Evolutionary conservation across 2,888 invertebrate species (phyloP).

Genomic region (Aporophyla nigra): DNA sequence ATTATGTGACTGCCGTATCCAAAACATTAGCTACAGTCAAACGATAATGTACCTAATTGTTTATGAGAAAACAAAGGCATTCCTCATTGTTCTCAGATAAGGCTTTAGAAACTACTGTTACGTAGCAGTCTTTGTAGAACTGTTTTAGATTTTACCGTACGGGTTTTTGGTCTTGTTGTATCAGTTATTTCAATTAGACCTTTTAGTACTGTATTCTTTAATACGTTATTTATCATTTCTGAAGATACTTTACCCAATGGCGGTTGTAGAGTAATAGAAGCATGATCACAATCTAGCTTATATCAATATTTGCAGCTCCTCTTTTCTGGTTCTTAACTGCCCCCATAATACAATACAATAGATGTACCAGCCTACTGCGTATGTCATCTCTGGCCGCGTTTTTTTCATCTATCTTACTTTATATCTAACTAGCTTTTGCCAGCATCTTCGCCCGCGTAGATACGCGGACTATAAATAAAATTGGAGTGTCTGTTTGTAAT

Average conservation of each 20-base stretch:
- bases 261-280: background rate
- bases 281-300: no score
- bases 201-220: background rate
- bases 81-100: constrained; percentile 30
- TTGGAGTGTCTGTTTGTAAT: no score
- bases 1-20: background rate
- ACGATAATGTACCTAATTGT: background rate
- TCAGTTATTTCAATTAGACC: constrained; percentile 15
- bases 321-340: background rate
- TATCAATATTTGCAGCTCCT: background rate
- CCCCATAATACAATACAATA: no score
- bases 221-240: background rate
- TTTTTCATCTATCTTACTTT: background rate
- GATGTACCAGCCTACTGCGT: background rate
- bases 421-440: no score
- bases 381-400: background rate
- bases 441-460: no score
- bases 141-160: constrained; percentile 27
- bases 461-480: no score
- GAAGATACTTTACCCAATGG: background rate
- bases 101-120: constrained; percentile 18
- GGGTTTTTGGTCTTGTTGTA: background rate
- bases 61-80: constrained; percentile 16
- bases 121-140: constrained; percentile 3
- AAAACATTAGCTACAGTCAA: constrained; percentile 12